These are phyloP conservation scores for Lypha dubia DNA, from an alignment of 2,888 invertebrate genomes.

Conservation along the genomic window DNA sequence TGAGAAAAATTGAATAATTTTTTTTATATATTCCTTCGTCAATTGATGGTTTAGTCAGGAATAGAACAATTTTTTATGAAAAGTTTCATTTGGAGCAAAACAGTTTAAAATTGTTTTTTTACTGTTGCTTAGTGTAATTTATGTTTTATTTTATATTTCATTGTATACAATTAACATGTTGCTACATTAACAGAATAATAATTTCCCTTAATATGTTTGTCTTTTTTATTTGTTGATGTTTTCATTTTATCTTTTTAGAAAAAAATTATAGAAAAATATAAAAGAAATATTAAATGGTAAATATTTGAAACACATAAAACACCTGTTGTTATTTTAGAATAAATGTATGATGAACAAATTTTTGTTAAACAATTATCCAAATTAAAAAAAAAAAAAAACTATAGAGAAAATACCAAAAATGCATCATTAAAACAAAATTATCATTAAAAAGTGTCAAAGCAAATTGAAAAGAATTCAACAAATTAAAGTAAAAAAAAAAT, in stretches of 20 bases:
- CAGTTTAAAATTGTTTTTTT: background rate
- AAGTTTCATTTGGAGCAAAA: too few relatives aligned
- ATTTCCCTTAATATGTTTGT: conserved; percentile 4
- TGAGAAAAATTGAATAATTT: too few relatives aligned
- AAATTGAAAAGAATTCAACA: background rate
- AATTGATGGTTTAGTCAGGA: too few relatives aligned
- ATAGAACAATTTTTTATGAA: too few relatives aligned
- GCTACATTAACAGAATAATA: conserved; percentile 1
- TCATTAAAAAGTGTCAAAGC: background rate
- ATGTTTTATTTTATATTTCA: background rate
- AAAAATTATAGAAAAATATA: background rate
- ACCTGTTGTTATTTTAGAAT: background rate
- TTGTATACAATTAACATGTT: conserved; percentile 5
- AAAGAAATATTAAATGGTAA: background rate
- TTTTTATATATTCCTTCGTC: too few relatives aligned
- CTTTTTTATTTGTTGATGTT: background rate
- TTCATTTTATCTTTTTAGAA: background rate
- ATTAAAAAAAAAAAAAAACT: background rate
- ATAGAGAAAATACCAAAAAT: background rate
- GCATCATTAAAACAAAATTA: background rate
- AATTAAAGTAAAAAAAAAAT: background rate
- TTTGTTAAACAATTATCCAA: background rate
- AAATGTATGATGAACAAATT: background rate
- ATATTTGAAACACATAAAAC: conserved; percentile 7
- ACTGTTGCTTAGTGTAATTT: background rate